These are phyloP conservation scores for Oxystoma pomonae DNA, from an alignment of 2,888 invertebrate species.

Conservation along the genomic window DNA sequence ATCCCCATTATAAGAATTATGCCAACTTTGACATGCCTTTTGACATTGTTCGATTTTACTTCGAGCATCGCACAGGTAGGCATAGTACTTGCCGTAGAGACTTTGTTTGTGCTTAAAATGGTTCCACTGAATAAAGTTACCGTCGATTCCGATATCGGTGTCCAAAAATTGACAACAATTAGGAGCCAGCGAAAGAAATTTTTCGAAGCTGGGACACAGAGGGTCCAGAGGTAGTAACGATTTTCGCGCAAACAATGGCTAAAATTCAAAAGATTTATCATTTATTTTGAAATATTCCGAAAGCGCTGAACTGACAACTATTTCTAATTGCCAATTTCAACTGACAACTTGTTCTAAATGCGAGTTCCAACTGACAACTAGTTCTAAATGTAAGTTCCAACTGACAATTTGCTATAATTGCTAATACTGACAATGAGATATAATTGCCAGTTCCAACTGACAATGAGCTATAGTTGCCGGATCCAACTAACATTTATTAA, in stretches of 20 bases:
- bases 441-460: no score
- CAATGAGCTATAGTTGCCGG: no score
- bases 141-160: constrained; percentile 33
- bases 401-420: no score
- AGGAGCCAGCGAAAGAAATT: constrained; percentile 71
- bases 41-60: constrained; percentile 71
- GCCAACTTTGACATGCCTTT: constrained; percentile 74
- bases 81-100: constrained; percentile 76
- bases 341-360: no score
- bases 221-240: constrained; percentile 68
- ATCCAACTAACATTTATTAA: no score
- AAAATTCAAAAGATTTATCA: constrained; percentile 36
- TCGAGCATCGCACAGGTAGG: constrained; percentile 82
- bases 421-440: no score
- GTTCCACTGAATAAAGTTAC: constrained; percentile 47
- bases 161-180: constrained; percentile 51
- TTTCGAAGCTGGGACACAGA: constrained; percentile 69
- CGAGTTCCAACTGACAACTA: no score
- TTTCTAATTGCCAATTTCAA: no score
- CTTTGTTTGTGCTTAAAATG: constrained; percentile 58
- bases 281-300: no score
- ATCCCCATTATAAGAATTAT: constrained; percentile 70
- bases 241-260: constrained; percentile 60
- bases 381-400: no score
- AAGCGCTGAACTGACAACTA: no score